These are phyloP conservation scores for Eulemur rubriventer DNA, from an alignment of 2,797 vertebrate genomes.

Conservation along the genomic window DNA sequence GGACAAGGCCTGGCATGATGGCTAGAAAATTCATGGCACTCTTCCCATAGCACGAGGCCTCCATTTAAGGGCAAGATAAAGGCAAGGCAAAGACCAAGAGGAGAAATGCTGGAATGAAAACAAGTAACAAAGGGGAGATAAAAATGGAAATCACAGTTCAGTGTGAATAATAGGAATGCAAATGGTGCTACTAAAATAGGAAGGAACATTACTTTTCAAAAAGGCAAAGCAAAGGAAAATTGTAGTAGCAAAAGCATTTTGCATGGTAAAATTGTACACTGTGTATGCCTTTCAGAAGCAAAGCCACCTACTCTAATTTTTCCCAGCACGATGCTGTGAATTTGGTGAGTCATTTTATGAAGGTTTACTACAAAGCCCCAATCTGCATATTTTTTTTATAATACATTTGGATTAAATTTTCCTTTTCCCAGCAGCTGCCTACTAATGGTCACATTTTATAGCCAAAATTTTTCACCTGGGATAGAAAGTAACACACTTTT, in stretches of 20 bases:
- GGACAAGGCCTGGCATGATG: constrained; percentile 29
- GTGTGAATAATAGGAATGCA: constrained; percentile 65
- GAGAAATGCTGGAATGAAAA: constrained; percentile 49
- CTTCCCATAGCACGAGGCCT: constrained; percentile 26
- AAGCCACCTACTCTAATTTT: constrained; percentile 70
- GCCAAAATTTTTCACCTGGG: constrained; percentile 27
- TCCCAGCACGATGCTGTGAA: constrained; percentile 63
- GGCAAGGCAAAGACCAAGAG: constrained; percentile 47
- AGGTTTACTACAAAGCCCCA: constrained; percentile 73
- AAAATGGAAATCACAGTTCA: constrained; percentile 70
- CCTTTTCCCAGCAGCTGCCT: background rate
- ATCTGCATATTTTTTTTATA: constrained; percentile 56
- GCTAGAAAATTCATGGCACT: constrained; percentile 27
- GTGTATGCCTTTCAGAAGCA: constrained; percentile 65
- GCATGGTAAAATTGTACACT: constrained; percentile 74
- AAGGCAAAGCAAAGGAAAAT: constrained; percentile 71
- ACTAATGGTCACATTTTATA: constrained; percentile 17
- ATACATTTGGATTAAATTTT: constrained; percentile 61
- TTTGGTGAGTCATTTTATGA: constrained; percentile 76
- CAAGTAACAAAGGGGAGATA: constrained; percentile 67
- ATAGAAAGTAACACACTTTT: constrained; percentile 17
- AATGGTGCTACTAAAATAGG: constrained; percentile 57
- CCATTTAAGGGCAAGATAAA: constrained; percentile 66
- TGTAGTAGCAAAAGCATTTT: constrained; percentile 67
- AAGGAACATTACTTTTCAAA: constrained; percentile 68